Base-by-base conservation (phyloP, 2,113 vertebrate genomes). In the Cyprinodon variegatus region DNA sequence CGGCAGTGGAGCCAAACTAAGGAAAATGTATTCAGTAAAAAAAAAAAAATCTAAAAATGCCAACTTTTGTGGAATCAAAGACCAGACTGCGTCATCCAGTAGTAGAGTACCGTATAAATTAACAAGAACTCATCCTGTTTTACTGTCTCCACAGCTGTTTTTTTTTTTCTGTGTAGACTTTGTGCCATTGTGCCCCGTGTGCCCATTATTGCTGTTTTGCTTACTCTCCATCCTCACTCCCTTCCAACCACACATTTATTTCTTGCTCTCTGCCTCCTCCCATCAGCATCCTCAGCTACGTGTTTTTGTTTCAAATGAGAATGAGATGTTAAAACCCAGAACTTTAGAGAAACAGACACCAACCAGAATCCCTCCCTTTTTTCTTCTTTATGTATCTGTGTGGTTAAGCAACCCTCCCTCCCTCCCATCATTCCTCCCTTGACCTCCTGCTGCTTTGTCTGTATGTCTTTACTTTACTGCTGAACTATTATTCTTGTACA, bases 401-500 rank as follows among this genome's bases (percentile, higher is more conserved):
- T 82, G 68, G 66, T 83, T 70, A 72, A 75, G 78, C 79, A 60
- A 60, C 65, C 74, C 64, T 71, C 79, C 73, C 0, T 0, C 62
- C 70, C 67, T 59, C 41, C 65, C 53, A 50, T 57, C 73, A 48
- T 78, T 60, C 50, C 60, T 46, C 22, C 86, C 87, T 87, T 0
- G 0, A 45, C 72, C 78, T 72, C 70, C 45, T 43, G 65, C 88
- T 86, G 77, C 84, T 83, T 70, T 83, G 65, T 94, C 94, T 76
- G 81, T 94, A 86, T 92, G 86, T 94, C 91, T 94, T 93, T 96
- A 96, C 95, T 96, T 96, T 96, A 95, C 95, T 96, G 96, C 95
- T 97, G 96, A 95, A 96, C 96, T 96, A 96, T 96, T 96, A 97
- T 96, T 96, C 95, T 95, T 97, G 96, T 97, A 97, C 96, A 97